These are phyloP conservation scores for Poeciliopsis infans DNA, from an alignment of 2,797 vertebrate species.

Conservation along the genomic window DNA sequence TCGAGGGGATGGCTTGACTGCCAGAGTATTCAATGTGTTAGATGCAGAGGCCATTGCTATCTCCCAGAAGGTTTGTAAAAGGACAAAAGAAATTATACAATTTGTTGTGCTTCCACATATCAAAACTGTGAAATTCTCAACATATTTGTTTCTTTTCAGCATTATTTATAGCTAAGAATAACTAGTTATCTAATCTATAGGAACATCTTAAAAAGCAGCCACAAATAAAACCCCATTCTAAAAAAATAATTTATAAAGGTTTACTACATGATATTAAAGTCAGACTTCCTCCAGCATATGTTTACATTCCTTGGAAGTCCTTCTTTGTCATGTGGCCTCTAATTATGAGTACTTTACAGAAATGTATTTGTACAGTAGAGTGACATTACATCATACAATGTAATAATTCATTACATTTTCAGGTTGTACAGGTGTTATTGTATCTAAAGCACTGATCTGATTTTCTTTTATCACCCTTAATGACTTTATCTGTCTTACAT, in stretches of 20 bases:
- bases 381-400: not conserved
- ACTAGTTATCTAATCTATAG: not conserved
- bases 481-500: not conserved
- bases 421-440: not conserved
- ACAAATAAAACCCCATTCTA: not conserved
- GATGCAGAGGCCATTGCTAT: slow-evolving; percentile 89
- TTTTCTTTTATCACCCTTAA: not conserved
- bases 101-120: not conserved
- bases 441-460: not conserved
- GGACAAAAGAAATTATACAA: not conserved
- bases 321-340: not conserved
- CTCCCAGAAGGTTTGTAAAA: slow-evolving; percentile 84
- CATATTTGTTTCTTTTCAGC: not conserved
- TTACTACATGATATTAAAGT: not conserved
- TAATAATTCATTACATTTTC: not conserved
- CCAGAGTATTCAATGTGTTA: slow-evolving; percentile 89
- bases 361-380: not conserved
- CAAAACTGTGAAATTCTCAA: not conserved
- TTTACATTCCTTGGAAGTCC: not conserved
- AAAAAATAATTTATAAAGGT: not conserved
- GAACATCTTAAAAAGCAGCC: not conserved
- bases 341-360: not conserved
- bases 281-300: not conserved
- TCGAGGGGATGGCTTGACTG: slow-evolving; percentile 91
- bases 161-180: not conserved